phyloP scores from a whole-genome alignment of 2,888 invertebrate species.

The Ischnura elegans region DNA sequence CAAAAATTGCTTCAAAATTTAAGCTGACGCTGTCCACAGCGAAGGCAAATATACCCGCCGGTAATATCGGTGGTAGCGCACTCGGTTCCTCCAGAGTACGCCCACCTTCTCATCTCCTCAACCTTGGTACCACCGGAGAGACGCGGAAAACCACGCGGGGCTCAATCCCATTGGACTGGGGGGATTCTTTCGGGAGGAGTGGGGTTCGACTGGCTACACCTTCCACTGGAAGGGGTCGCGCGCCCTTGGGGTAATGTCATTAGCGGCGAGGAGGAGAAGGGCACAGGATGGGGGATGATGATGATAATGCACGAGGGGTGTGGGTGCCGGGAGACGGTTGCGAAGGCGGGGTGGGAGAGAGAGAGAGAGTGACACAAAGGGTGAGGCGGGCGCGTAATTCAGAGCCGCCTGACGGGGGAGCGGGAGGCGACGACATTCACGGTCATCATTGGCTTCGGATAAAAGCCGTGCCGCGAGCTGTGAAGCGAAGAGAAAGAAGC shows the following conservation, averaged over 20 bases:
- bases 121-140: neutral
- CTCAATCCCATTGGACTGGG: neutral
- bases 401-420: neutral
- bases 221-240: neutral
- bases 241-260: neutral
- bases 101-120: no score
- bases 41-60: no score
- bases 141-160: neutral
- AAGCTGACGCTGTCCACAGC: no score
- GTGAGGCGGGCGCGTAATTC: neutral
- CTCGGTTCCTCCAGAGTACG: no score
- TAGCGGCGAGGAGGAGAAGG: neutral
- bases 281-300: neutral
- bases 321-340: neutral
- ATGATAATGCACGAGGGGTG: neutral
- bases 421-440: neutral
- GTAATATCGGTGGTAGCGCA: no score
- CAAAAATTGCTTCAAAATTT: no score
- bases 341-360: neutral
- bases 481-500: neutral
- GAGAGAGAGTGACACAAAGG: neutral
- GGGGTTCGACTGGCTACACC: neutral
- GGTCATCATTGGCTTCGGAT: conserved; percentile 25
- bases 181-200: neutral
- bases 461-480: neutral